Conservation (phyloP, 2,113 vertebrate species). For the Craseonycteris thonglongyai region DNA sequence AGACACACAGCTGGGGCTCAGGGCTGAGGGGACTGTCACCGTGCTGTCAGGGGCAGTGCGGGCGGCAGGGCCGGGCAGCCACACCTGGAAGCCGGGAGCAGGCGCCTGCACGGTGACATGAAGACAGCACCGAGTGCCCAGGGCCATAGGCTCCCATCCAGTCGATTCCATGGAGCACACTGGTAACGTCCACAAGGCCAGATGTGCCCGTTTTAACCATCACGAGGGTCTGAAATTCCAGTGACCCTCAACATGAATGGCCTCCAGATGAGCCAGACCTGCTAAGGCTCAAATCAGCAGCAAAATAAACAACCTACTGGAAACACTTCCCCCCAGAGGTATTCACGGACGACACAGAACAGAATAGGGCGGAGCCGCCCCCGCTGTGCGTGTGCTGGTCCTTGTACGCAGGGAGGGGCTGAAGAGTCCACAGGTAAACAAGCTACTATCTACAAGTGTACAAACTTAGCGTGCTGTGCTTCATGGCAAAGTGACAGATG, state of each 20-base stretch:
- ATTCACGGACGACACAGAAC: neutral
- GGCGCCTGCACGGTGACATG: fast-evolving
- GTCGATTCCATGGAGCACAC: neutral
- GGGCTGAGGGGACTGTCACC: fast-evolving
- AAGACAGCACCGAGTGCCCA: fast-evolving
- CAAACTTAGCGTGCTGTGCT: neutral
- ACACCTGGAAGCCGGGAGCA: too few relatives aligned
- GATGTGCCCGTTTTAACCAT: neutral
- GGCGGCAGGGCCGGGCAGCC: neutral
- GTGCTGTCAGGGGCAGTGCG: neutral
- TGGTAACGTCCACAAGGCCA: neutral
- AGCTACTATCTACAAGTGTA: neutral
- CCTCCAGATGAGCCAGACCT: neutral
- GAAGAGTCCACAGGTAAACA: neutral
- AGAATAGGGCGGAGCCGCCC: neutral
- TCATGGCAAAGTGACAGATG: slow-evolving; percentile 34
- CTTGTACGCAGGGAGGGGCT: too few relatives aligned
- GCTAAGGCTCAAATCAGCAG: slow-evolving; percentile 18
- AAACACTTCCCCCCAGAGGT: slow-evolving; percentile 36
- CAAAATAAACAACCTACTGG: neutral
- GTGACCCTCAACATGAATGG: neutral
- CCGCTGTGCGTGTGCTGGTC: neutral
- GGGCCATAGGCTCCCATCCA: neutral
- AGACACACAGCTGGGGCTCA: neutral
- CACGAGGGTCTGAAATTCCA: neutral